Evolutionary conservation across 2,888 invertebrate species (phyloP).

Genomic region (Melanophora roralis): DNA sequence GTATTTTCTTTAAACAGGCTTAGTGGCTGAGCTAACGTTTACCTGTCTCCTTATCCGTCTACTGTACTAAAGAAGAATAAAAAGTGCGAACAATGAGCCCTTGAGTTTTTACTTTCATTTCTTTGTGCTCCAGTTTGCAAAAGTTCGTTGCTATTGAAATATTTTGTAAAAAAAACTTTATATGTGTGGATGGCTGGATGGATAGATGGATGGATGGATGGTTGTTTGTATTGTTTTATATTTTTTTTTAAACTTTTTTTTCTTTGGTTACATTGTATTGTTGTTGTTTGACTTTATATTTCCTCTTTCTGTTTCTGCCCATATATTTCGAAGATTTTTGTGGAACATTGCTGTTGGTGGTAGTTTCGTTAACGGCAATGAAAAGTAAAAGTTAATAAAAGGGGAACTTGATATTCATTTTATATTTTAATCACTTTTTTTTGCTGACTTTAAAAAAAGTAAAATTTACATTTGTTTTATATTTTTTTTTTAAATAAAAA

Average conservation of each 20-base stretch:
- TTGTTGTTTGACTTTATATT: neutral
- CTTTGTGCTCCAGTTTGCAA: slow-evolving; percentile 61
- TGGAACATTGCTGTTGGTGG: slow-evolving; percentile 13
- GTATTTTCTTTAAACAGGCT: too few relatives aligned
- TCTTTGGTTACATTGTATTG: neutral
- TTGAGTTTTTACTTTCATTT: slow-evolving; percentile 77
- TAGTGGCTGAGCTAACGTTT: too few relatives aligned
- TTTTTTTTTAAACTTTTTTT: slow-evolving; percentile 5
- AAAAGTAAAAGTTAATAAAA: slow-evolving; percentile 60
- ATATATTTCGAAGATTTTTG: neutral
- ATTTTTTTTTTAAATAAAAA: slow-evolving; percentile 15
- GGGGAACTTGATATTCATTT: slow-evolving; percentile 52
- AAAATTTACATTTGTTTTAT: neutral
- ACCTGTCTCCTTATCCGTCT: neutral
- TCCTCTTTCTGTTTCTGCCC: neutral
- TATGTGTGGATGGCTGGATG: neutral
- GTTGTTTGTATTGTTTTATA: neutral
- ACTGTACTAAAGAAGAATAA: slow-evolving; percentile 50
- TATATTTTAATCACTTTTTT: slow-evolving; percentile 26
- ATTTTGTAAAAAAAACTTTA: neutral
- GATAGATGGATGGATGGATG: neutral
- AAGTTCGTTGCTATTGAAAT: slow-evolving; percentile 62
- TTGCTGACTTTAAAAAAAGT: slow-evolving; percentile 6
- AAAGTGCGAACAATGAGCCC: slow-evolving; percentile 76
- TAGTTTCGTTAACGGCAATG: slow-evolving; percentile 52